Conservation (phyloP, 2,113 vertebrate species). For the Misgurnus anguillicaudatus region DNA sequence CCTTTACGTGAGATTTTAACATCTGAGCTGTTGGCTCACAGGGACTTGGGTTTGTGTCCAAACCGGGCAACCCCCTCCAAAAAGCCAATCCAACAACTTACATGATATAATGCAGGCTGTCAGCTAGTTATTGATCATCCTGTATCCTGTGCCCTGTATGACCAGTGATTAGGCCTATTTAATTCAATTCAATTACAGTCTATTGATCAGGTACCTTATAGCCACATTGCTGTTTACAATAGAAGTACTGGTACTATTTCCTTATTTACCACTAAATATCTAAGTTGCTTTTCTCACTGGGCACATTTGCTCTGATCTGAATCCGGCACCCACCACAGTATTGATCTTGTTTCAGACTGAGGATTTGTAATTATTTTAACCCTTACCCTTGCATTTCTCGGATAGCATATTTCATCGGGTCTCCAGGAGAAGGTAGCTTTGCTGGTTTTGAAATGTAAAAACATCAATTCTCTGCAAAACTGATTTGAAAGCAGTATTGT, state of each 20-base stretch:
- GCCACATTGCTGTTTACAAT: not conserved
- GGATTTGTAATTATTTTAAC: no score
- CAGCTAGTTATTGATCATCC: conserved; percentile 21
- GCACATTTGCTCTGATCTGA: no score
- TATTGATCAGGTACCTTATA: not conserved
- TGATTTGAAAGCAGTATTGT: no score
- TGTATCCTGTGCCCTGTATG: not conserved
- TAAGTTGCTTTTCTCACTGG: no score
- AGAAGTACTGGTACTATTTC: not conserved
- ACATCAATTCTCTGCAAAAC: no score
- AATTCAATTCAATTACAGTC: not conserved
- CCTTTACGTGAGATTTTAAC: not conserved
- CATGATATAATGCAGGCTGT: conserved; percentile 2
- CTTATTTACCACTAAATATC: not conserved
- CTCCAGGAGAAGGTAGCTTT: no score
- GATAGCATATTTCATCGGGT: no score
- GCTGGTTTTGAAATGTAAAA: no score
- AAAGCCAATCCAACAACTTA: not conserved
- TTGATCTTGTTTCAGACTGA: no score
- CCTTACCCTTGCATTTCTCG: no score
- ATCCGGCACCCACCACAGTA: no score
- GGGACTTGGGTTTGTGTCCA: not conserved
- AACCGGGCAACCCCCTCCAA: no score
- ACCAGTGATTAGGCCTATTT: not conserved
- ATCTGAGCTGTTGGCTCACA: not conserved